These are phyloP conservation scores for Leptatherina wallacei DNA, from an alignment of 2,797 vertebrate species.

Conservation along the genomic window DNA sequence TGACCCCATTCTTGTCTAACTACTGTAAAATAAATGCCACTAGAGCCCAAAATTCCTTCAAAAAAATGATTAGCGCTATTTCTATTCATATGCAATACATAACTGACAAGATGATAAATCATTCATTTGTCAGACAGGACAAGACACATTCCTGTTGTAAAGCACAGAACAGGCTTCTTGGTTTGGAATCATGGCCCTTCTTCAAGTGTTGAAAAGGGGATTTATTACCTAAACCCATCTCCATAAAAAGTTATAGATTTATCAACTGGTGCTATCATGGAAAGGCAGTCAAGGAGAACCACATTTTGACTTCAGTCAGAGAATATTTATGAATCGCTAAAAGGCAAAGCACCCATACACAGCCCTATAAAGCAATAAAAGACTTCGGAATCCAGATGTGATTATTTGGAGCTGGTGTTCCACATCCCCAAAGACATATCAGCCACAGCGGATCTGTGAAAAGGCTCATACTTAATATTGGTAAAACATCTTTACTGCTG, in stretches of 20 bases:
- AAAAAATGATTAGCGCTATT: neutral
- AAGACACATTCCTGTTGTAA: conserved; percentile 26
- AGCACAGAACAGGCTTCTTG: conserved; percentile 9
- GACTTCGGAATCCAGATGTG: conserved; percentile 35
- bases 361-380: conserved; percentile 35
- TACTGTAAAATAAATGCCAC: too few relatives aligned
- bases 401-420: conserved; percentile 38
- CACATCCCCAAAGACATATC: conserved; percentile 30
- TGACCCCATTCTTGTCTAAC: too few relatives aligned
- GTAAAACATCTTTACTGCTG: conserved; percentile 43
- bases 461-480: conserved; percentile 52
- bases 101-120: neutral
- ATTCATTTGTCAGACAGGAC: conserved; percentile 19
- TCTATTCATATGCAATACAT: neutral
- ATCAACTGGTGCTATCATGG: conserved; percentile 40
- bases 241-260: conserved; percentile 42
- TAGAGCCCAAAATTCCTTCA: too few relatives aligned
- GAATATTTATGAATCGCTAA: conserved; percentile 51
- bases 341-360: conserved; percentile 33
- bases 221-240: conserved; percentile 41
- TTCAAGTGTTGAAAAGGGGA: conserved; percentile 35
- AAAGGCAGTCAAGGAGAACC: conserved; percentile 43
- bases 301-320: conserved; percentile 16
- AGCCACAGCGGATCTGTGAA: conserved; percentile 44
- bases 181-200: conserved; percentile 9